Conservation (phyloP, 2,113 vertebrate species). For the Anseranas semipalmata region DNA sequence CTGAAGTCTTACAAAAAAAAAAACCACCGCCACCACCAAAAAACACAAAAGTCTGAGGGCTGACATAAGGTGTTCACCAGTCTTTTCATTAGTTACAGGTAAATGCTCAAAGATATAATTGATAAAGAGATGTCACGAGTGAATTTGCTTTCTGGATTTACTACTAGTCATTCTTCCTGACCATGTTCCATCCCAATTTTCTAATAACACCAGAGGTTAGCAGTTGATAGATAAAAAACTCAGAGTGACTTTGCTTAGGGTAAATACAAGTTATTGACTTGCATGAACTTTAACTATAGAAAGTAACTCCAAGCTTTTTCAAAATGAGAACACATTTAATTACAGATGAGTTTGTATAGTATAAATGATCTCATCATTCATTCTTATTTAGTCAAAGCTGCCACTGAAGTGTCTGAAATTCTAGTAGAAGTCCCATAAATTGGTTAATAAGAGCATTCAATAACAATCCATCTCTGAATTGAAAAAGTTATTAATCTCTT, state of each 20-base stretch:
- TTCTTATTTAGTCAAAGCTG: not conserved
- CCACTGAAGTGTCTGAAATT: not conserved
- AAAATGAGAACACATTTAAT: not conserved
- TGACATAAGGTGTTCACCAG: not conserved
- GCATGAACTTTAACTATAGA: not conserved
- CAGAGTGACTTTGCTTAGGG: not conserved
- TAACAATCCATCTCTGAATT: conserved; percentile 33
- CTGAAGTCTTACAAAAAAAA: not conserved
- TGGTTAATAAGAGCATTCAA: not conserved
- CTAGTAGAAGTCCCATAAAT: not conserved
- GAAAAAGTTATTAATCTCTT: conserved; percentile 52
- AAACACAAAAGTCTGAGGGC: not conserved
- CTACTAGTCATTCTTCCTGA: not conserved
- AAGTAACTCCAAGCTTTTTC: not conserved
- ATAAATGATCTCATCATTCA: not conserved
- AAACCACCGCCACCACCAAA: too few species aligned
- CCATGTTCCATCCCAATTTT: not conserved
- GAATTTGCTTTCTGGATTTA: not conserved
- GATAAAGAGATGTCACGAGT: not conserved
- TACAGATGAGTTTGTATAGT: not conserved
- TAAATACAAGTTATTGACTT: not conserved
- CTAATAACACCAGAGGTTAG: not conserved
- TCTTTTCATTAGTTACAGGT: not conserved
- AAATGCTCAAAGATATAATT: not conserved
- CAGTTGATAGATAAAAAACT: not conserved